phyloP scores from a whole-genome alignment of 1,140 invertebrate genomes.

The Subanguina moxae region DNA sequence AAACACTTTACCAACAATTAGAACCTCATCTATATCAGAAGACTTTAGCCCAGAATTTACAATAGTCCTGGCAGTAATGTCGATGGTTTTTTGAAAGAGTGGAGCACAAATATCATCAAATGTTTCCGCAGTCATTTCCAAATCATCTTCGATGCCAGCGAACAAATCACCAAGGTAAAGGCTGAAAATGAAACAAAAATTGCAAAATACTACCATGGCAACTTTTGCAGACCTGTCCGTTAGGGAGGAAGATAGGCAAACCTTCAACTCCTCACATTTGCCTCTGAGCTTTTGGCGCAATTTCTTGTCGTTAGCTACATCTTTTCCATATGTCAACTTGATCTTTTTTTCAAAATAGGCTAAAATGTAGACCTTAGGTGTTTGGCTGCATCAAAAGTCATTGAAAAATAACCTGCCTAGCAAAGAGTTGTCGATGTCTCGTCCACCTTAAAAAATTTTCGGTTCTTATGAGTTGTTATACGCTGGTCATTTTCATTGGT shows the following conservation, averaged over 20 bases:
- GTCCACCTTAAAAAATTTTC: too few species aligned
- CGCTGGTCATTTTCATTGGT: too few species aligned
- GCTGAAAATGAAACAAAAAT: too few species aligned
- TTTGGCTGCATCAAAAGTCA: too few species aligned
- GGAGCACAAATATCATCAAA: not conserved
- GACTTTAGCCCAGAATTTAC: conserved; percentile 53
- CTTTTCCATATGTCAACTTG: not conserved
- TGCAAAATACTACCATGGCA: too few species aligned
- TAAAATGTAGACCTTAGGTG: too few species aligned
- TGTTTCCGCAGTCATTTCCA: not conserved
- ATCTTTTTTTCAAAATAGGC: not conserved
- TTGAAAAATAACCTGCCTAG: too few species aligned
- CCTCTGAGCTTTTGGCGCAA: not conserved
- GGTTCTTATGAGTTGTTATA: too few species aligned
- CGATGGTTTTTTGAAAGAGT: not conserved
- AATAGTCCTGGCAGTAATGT: not conserved
- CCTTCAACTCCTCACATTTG: not conserved
- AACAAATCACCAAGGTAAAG: not conserved
- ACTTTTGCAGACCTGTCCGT: too few species aligned
- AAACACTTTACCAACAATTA: too few species aligned
- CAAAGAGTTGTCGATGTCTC: too few species aligned
- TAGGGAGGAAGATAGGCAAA: not conserved
- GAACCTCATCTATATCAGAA: not conserved
- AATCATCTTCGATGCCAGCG: not conserved
- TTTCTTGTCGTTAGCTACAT: not conserved